phyloP scores from a whole-genome alignment of 2,797 vertebrate species.

The Anguilla anguilla region DNA sequence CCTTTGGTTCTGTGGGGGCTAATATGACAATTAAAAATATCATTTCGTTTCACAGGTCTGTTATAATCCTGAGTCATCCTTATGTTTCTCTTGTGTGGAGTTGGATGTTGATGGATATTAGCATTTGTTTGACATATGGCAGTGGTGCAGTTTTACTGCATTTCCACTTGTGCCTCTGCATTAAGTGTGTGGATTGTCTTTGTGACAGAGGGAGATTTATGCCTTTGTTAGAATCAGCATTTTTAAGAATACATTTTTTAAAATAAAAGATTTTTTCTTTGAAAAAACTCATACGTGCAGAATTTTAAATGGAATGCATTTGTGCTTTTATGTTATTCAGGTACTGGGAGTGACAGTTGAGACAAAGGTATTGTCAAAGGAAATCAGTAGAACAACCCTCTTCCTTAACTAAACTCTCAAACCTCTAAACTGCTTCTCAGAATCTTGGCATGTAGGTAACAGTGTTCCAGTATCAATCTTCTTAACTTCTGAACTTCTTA shows the following conservation, averaged over 20 bases:
- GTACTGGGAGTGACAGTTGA: conserved; percentile 98
- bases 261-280: neutral
- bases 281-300: neutral
- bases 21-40: neutral
- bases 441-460: conserved; percentile 13
- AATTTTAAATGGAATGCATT: conserved; percentile 30
- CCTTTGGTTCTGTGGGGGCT: neutral
- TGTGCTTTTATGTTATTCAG: conserved; percentile 78
- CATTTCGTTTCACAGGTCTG: neutral
- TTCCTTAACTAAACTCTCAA: conserved; percentile 29
- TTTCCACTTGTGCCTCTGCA: neutral
- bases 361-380: conserved; percentile 89
- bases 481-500: conserved; percentile 40
- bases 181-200: neutral
- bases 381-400: conserved; percentile 36
- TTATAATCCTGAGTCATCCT: neutral
- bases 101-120: neutral
- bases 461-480: conserved; percentile 24
- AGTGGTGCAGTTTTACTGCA: neutral
- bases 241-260: neutral
- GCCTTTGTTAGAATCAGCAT: neutral
- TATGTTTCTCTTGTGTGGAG: neutral
- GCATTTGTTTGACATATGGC: neutral
- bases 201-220: neutral
- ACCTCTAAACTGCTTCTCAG: conserved; percentile 24